Evolutionary conservation across 1,140 invertebrate species (phyloP).

Genomic region (Phocides pigmalion): DNA sequence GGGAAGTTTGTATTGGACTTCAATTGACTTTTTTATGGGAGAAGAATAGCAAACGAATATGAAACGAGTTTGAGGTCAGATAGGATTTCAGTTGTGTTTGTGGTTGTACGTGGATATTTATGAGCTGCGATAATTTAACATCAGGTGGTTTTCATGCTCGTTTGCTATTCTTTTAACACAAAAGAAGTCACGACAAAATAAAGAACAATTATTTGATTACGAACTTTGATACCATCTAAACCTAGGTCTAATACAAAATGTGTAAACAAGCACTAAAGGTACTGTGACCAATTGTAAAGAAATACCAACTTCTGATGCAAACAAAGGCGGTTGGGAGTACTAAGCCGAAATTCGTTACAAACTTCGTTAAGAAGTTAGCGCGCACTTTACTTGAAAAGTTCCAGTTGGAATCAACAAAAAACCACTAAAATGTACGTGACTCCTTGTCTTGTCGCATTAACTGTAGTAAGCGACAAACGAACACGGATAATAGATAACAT

Average conservation of each 20-base stretch:
- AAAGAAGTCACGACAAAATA: too few species aligned
- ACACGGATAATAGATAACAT: too few species aligned
- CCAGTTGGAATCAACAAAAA: constrained; percentile 20
- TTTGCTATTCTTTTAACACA: background rate
- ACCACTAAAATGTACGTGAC: constrained; percentile 15
- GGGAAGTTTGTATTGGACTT: too few species aligned
- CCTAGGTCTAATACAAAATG: background rate
- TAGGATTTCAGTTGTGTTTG: too few species aligned
- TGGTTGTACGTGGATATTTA: too few species aligned
- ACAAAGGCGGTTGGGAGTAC: constrained; percentile 13
- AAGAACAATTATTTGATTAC: background rate
- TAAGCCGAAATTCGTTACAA: constrained; percentile 20
- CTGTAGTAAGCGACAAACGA: background rate
- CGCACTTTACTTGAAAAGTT: constrained; percentile 20
- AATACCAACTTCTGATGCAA: constrained; percentile 9
- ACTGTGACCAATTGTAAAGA: constrained; percentile 24
- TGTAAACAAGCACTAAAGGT: constrained; percentile 17
- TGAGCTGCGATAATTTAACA: too few species aligned
- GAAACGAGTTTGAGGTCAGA: too few species aligned
- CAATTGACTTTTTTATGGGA: too few species aligned
- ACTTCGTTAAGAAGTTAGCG: constrained; percentile 16
- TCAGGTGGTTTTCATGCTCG: too few species aligned
- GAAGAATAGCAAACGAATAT: too few species aligned
- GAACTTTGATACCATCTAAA: background rate
- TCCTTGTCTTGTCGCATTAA: background rate